These are phyloP conservation scores for Amblyjoppa proteus DNA, from an alignment of 2,888 invertebrate genomes.

Conservation along the genomic window DNA sequence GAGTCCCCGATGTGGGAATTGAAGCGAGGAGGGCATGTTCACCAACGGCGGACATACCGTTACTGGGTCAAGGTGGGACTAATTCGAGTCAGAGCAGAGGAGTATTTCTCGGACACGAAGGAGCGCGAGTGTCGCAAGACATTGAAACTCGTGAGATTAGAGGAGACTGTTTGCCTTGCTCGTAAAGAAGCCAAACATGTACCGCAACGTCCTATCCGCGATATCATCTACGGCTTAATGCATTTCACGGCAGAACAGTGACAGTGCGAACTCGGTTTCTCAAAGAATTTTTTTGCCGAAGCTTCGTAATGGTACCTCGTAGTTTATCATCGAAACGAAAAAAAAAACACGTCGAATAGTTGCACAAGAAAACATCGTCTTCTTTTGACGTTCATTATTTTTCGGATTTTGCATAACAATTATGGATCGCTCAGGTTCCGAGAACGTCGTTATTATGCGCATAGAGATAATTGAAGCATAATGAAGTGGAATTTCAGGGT, in stretches of 20 bases:
- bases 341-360: background rate
- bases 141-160: background rate
- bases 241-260: background rate
- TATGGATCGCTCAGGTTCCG: background rate
- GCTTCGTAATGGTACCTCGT: no score
- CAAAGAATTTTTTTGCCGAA: background rate
- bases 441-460: background rate
- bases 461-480: background rate
- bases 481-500: constrained; percentile 12
- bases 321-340: background rate
- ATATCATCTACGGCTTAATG: background rate
- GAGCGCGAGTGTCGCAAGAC: constrained; percentile 13
- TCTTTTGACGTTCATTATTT: no score
- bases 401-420: background rate
- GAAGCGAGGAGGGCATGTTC: constrained; percentile 32
- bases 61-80: constrained; percentile 55
- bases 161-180: background rate
- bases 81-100: constrained; percentile 3
- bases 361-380: no score
- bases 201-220: background rate
- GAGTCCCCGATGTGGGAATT: constrained; percentile 34
- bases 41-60: constrained; percentile 23
- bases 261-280: background rate
- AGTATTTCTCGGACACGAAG: background rate
- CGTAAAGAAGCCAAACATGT: background rate